Evolutionary conservation across 2,113 vertebrate species (phyloP), one percentile per base, ranked within the genome.

Genomic region (Bothrops jararaca): DNA sequence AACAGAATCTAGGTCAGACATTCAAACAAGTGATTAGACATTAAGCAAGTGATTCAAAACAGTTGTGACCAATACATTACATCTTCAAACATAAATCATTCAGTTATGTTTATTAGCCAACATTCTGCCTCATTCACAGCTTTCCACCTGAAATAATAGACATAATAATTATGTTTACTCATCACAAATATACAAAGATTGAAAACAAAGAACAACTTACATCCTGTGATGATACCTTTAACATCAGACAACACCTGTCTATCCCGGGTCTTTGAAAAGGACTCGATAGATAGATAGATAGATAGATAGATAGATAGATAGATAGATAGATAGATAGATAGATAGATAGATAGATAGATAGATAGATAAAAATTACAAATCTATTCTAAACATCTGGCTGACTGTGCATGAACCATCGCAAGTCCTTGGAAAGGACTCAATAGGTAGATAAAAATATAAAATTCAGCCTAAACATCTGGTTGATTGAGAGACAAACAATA

Each of bases 61-160:
- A 42, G 42, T 42, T 42, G 42, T 42, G 42, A 42, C 42, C 42
- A 42, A 42, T 42, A 42, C 42, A 42, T 42, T 42, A 42, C 42
- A 42, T 42, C 39, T 80, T 80, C 74, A 80, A 80, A 80, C 18
- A 80, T 80, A 22, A 80, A 80, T 22, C 18, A 53, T 45, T 50
- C 94, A 11, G 80, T 95, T 95, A 92, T 93, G 74, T 86, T 94
- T 91, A 93, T 94, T 89, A 91, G 87, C 52, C 90, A 92, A 95
- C 94, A 93, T 91, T 94, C 89, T 92, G 86, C 53, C 57, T 94
- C 20, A 29, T 90, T 85, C 74, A 48, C 13, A 91, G 85, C 88
- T 93, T 95, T 92, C 24, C 15, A 11, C 48, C 56, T 92, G 52
- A 80, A 42, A 80, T 80, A 80, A 80, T 80, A 34, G 29, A 34